These are phyloP conservation scores for Ormyrus labotus DNA, from an alignment of 2,888 invertebrate species.

Conservation along the genomic window DNA sequence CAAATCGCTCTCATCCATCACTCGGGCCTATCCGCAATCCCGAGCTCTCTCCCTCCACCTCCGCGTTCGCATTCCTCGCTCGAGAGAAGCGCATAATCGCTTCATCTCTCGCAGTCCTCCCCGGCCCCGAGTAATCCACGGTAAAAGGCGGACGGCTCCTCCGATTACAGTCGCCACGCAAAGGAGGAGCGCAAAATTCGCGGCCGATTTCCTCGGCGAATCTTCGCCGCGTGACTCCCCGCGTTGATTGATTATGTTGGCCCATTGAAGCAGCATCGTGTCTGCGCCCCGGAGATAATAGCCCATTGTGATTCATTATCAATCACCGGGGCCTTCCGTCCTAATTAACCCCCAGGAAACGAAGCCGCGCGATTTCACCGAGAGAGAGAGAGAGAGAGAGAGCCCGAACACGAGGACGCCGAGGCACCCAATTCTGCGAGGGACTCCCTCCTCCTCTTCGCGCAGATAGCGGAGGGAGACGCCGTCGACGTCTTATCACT, in stretches of 20 bases:
- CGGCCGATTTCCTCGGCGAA: neutral
- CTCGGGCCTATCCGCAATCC: neutral
- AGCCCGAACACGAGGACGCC: too few relatives aligned
- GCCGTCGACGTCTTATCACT: too few relatives aligned
- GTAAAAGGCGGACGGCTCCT: too few relatives aligned
- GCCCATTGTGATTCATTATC: conserved; percentile 47
- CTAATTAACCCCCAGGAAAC: conserved; percentile 43
- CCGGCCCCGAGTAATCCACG: too few relatives aligned
- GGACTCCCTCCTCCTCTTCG: too few relatives aligned
- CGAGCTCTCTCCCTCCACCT: too few relatives aligned
- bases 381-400: neutral
- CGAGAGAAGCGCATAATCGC: too few relatives aligned
- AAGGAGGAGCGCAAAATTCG: neutral
- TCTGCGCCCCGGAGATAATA: conserved; percentile 21
- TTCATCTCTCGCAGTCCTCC: too few relatives aligned
- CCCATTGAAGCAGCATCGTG: neutral
- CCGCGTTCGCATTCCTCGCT: too few relatives aligned
- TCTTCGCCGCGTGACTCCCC: neutral
- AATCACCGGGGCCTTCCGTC: conserved; percentile 27
- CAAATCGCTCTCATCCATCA: conserved; percentile 13
- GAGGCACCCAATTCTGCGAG: too few relatives aligned
- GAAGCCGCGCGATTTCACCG: conserved; percentile 24
- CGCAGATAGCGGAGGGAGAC: too few relatives aligned
- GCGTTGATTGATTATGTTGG: conserved; percentile 27
- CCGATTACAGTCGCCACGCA: neutral